Evolutionary conservation across 2,888 invertebrate genomes (phyloP), one percentile per base, ranked within the genome.

Genomic region (Papilio demoleus): DNA sequence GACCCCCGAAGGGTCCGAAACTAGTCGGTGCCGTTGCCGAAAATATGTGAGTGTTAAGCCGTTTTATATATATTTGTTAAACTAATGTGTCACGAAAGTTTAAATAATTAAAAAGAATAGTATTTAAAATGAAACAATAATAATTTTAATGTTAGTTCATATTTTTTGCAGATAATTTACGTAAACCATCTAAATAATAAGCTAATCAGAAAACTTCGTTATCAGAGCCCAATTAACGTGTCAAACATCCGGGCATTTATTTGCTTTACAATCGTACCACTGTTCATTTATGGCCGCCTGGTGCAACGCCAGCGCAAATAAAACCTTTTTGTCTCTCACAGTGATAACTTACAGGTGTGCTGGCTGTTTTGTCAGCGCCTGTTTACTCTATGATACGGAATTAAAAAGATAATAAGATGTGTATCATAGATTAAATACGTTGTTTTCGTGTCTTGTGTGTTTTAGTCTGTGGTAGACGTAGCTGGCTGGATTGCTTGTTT

Each of bases 351-450:
- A n/a, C 81, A 83, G 81, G 85, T 86, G 84, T 77, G 74, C 67
- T 74, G 61, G 72, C 68, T 70, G 71, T 74, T 74, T 75, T 75
- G 72, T 75, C 64, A 68, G 80, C 75, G 65, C 64, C 64, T 83
- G 79, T 84, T 83, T 83, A 77, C 70, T 63, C 70, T 76, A 71
- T 79, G 87, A 87, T 85, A 84, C 71, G 72, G 79, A 84, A 85
- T 85, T 81, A 84, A 81, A 82, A 81, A 78, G 81, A 81, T 82
- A 82, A 81, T 83, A 79, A 81, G 79, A 73, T 76, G 67, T 65
- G 72, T 79, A 72, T 74, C 70, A 74, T 75, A 81, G 76, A 82
- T 82, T 81, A 85, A 84, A 80, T 75, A 79, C 65, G 62, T 59
- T 72, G 71, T 68, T 63, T 59, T 59, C 60, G 70, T 60, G 50